Evolutionary conservation across 1,140 invertebrate species (phyloP).

Genomic region (Scaptomyza graminum): DNA sequence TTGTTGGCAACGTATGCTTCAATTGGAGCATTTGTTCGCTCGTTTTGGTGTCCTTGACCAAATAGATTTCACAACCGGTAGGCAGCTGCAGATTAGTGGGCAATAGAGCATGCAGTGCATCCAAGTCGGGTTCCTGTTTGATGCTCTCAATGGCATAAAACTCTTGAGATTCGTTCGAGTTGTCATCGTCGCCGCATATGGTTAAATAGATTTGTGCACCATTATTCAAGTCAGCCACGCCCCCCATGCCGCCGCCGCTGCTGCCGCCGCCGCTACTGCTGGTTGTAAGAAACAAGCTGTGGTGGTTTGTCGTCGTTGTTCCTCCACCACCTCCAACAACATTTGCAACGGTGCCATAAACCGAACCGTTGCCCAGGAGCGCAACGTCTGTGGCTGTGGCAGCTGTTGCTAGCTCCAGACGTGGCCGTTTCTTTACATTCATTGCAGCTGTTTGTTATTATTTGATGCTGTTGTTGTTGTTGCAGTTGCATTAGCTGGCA

Average conservation of each 20-base stretch:
- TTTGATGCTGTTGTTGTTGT: conserved; percentile 11
- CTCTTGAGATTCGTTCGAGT: conserved; percentile 71
- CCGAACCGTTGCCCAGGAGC: conserved; percentile 22
- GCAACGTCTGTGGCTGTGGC: conserved; percentile 34
- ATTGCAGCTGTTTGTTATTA: conserved; percentile 34
- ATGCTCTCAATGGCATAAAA: conserved; percentile 71
- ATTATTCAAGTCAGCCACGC: conserved; percentile 26
- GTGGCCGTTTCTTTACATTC: conserved; percentile 70
- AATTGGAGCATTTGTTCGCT: conserved; percentile 6
- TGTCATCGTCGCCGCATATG: conserved; percentile 75
- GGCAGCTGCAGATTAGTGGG: conserved; percentile 73
- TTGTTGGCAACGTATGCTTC: conserved; percentile 5
- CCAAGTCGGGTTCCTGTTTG: conserved; percentile 71
- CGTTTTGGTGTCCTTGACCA: conserved; percentile 68
- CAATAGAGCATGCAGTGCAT: conserved; percentile 58
- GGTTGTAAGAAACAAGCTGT: conserved; percentile 57
- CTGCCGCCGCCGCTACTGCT: conserved; percentile 21
- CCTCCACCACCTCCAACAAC: neutral
- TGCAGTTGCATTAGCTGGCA: conserved; percentile 19
- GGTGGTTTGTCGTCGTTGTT: too few species aligned
- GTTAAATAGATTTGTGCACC: conserved; percentile 74
- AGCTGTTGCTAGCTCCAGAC: conserved; percentile 59
- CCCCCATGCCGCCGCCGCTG: conserved; percentile 18
- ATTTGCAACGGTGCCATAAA: conserved; percentile 28
- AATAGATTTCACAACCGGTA: conserved; percentile 80